phyloP scores from a whole-genome alignment of 2,113 vertebrate genomes.

The Sylvilagus bachmani region DNA sequence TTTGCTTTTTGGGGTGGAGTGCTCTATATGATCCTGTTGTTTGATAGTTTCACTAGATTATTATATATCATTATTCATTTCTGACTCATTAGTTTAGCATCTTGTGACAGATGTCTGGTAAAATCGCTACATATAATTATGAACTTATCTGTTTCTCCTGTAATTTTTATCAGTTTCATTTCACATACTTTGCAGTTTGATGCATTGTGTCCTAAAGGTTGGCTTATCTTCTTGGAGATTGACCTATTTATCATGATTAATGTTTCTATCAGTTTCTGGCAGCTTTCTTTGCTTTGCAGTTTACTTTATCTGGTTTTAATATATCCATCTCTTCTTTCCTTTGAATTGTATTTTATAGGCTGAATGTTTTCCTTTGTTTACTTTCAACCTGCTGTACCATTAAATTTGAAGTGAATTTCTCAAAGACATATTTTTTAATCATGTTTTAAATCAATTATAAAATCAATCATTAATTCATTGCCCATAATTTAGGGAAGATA shows the following conservation, averaged over 20 bases:
- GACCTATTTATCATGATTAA: not conserved
- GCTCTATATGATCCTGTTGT: not conserved
- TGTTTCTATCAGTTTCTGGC: not conserved
- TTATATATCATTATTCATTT: not conserved
- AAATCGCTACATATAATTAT: not conserved
- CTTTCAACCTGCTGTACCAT: not conserved
- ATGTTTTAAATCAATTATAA: not conserved
- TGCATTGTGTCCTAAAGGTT: not conserved
- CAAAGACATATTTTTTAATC: not conserved
- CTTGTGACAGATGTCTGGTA: not conserved
- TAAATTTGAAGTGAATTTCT: not conserved
- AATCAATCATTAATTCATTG: not conserved
- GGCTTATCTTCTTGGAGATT: not conserved
- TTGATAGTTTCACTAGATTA: not conserved
- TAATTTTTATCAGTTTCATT: not conserved
- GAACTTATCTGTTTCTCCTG: not conserved
- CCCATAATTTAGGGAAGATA: not conserved
- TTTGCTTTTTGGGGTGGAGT: not conserved
- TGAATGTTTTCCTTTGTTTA: not conserved
- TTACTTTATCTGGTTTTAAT: not conserved
- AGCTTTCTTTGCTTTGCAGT: not conserved
- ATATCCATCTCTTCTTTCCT: not conserved
- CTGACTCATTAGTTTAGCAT: not conserved
- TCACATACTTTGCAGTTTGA: not conserved
- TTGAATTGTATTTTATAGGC: not conserved